Percentiles rank a stretch among this genome's conserved stretches.
phyloP scores from a whole-genome alignment of 1,140 invertebrate genomes.

The Fopius arisanus region DNA sequence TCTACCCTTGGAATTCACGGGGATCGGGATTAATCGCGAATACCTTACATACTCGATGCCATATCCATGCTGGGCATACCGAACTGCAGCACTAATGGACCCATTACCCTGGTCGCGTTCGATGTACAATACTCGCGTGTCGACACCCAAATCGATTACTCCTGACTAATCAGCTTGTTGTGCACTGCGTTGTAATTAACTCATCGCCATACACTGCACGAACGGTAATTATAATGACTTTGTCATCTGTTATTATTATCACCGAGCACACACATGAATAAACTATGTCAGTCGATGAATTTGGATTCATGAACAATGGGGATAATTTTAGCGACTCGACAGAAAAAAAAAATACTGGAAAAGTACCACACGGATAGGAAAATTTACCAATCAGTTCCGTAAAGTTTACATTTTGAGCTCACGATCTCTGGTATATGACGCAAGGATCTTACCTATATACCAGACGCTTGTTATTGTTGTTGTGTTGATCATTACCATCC shows the following conservation, averaged over 20 bases:
- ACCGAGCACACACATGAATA: neutral
- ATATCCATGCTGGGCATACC: constrained; percentile 44
- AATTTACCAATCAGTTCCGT: no score
- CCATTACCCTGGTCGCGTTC: constrained; percentile 32
- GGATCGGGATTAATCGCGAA: constrained; percentile 47
- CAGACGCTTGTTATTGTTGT: no score
- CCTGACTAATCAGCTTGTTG: constrained; percentile 47
- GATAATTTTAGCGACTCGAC: no score
- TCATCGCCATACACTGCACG: neutral
- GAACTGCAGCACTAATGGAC: constrained; percentile 42
- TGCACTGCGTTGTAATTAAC: constrained; percentile 13
- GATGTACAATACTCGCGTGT: constrained; percentile 9
- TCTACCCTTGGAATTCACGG: constrained; percentile 36
- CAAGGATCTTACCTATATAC: no score
- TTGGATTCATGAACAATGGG: neutral
- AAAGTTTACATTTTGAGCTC: no score
- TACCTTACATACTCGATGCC: constrained; percentile 53
- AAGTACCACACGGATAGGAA: no score
- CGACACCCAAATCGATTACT: constrained; percentile 48
- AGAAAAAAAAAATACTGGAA: no score
- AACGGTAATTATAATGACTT: neutral
- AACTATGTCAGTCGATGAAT: neutral
- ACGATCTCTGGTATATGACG: no score
- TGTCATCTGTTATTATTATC: neutral
- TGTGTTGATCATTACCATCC: no score